A percentile compares a stretch with the other conserved stretches of the same genome.
Evolutionary conservation across 2,888 invertebrate genomes (phyloP).

Genomic region (Auanema sp.): DNA sequence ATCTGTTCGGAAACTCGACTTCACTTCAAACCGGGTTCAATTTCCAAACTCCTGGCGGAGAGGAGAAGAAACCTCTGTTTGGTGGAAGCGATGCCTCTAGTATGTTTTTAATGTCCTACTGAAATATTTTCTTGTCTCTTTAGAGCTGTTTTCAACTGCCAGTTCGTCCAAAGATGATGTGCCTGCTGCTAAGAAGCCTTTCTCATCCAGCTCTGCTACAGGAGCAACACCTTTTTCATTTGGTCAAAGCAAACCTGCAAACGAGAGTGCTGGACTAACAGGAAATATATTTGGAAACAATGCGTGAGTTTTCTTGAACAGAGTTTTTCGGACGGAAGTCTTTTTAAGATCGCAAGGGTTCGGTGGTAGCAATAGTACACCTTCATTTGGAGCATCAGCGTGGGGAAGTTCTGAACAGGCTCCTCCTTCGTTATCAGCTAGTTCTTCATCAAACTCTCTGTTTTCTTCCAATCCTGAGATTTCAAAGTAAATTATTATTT

Average conservation of each 20-base stretch:
- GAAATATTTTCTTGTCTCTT: neutral
- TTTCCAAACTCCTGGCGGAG: neutral
- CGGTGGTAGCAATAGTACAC: neutral
- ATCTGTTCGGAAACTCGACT: neutral
- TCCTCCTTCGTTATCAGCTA: conserved; percentile 10
- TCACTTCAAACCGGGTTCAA: neutral
- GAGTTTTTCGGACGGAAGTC: too few relatives aligned
- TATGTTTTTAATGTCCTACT: conserved; percentile 1
- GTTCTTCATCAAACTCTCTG: conserved; percentile 10
- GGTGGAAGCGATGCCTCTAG: neutral
- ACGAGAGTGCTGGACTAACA: too few relatives aligned
- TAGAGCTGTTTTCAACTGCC: neutral
- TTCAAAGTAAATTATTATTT: conserved; percentile 10
- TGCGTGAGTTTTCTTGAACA: too few relatives aligned
- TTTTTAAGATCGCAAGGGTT: too few relatives aligned
- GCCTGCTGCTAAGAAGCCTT: neutral
- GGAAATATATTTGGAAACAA: too few relatives aligned
- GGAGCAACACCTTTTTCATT: neutral
- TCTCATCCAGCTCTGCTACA: conserved; percentile 3
- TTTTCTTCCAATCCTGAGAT: conserved; percentile 5
- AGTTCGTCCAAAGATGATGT: conserved; percentile 5
- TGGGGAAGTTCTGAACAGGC: neutral
- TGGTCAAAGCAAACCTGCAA: too few relatives aligned
- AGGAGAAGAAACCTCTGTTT: conserved; percentile 11
- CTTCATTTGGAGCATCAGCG: conserved; percentile 10